Evolutionary conservation across 1,140 invertebrate genomes (phyloP).

Genomic region (Drosophila santomea): DNA sequence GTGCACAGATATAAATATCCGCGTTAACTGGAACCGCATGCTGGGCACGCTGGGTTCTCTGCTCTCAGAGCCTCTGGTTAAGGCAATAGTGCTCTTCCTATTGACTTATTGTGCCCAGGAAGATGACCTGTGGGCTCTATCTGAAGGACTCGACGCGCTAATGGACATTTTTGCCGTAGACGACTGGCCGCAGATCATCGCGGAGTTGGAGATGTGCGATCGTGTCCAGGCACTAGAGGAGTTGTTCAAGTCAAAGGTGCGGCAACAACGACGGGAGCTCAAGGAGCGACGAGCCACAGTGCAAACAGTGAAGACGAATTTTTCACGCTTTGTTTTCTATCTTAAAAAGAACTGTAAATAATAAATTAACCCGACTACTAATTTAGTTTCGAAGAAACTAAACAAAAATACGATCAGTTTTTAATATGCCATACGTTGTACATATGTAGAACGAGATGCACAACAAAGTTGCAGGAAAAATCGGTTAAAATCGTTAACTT

Average conservation of each 20-base stretch:
- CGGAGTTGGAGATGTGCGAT: slow-evolving; percentile 87
- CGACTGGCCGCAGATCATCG: slow-evolving; percentile 88
- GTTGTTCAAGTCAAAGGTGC: slow-evolving; percentile 88
- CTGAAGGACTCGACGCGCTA: slow-evolving; percentile 90
- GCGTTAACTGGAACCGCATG: slow-evolving; percentile 89
- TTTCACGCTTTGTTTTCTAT: slow-evolving; percentile 90
- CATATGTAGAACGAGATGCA: no score
- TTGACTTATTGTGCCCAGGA: slow-evolving; percentile 56
- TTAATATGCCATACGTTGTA: not conserved
- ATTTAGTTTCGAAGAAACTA: not conserved
- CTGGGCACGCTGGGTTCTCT: slow-evolving; percentile 87
- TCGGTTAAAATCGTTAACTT: no score
- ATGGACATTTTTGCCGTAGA: slow-evolving; percentile 93
- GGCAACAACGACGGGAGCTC: slow-evolving; percentile 87
- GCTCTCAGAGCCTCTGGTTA: slow-evolving; percentile 78
- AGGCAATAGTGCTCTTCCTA: slow-evolving; percentile 53
- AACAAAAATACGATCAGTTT: not conserved
- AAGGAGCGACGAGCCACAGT: slow-evolving; percentile 89
- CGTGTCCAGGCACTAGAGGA: slow-evolving; percentile 87
- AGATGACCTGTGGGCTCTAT: slow-evolving; percentile 88
- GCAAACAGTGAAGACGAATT: slow-evolving; percentile 89
- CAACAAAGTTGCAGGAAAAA: no score
- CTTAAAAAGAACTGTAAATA: slow-evolving; percentile 74
- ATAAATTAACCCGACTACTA: slow-evolving; percentile 21
- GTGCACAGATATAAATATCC: slow-evolving; percentile 87